Conservation (phyloP, 1,140 invertebrate species). For the Rhopalosiphum maidis region DNA sequence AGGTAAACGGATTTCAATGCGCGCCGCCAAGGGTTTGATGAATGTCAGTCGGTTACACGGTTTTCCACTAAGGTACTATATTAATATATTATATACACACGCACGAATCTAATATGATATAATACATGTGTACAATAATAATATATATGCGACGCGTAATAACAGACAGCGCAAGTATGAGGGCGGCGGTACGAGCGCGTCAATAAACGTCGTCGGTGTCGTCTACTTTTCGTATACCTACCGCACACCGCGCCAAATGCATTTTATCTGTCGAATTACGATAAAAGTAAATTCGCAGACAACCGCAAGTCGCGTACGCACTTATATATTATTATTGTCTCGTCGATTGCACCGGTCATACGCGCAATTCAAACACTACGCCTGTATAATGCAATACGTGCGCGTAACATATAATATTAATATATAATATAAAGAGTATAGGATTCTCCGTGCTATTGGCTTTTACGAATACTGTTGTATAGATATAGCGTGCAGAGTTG, state of each 20-base stretch:
- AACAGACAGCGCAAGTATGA: neutral
- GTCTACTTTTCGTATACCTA: neutral
- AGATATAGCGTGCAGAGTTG: neutral
- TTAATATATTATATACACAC: neutral
- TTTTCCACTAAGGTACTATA: slow-evolving; percentile 33
- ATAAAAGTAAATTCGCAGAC: neutral
- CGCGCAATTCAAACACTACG: neutral
- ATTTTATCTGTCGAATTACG: slow-evolving; percentile 27
- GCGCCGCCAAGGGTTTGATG: slow-evolving; percentile 7
- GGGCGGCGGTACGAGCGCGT: neutral
- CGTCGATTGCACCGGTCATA: neutral
- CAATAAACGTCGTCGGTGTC: neutral
- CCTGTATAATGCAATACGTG: neutral
- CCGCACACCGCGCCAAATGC: neutral
- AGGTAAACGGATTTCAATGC: slow-evolving; percentile 20
- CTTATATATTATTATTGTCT: neutral
- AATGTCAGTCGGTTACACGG: slow-evolving; percentile 23
- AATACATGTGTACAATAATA: neutral
- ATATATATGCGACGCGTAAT: neutral
- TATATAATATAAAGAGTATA: neutral
- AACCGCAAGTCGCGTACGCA: neutral
- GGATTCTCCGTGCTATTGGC: neutral
- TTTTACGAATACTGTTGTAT: neutral
- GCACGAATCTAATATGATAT: neutral
- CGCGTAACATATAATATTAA: neutral